Evolutionary conservation across 2,113 vertebrate genomes (phyloP).

Genomic region (Halcyon senegalensis): DNA sequence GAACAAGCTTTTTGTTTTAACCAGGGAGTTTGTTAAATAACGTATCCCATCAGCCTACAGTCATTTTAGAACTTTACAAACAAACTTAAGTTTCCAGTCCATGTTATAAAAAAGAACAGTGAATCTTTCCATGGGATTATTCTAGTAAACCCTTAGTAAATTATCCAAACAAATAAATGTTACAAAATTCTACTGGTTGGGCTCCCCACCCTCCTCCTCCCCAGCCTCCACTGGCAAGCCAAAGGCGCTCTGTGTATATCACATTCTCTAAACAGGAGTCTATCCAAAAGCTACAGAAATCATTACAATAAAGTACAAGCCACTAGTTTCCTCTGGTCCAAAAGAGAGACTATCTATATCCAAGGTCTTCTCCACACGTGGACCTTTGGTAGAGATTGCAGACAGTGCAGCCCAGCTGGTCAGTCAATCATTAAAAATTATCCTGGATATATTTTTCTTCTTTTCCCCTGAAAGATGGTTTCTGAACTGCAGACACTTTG

Average conservation of each 20-base stretch:
- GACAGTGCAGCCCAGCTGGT: neutral
- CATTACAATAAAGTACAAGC: neutral
- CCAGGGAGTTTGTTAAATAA: neutral
- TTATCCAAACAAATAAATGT: conserved; percentile 1
- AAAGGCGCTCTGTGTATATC: neutral
- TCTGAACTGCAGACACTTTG: neutral
- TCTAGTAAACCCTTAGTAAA: conserved; percentile 21
- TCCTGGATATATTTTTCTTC: neutral
- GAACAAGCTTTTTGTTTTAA: conserved; percentile 8
- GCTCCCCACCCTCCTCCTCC: neutral
- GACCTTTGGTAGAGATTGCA: neutral
- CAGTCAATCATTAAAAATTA: neutral
- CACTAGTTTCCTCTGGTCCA: neutral
- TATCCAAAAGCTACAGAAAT: conserved; percentile 40
- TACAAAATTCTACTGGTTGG: conserved; percentile 20
- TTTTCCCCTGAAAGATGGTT: neutral
- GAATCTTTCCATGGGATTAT: conserved; percentile 29
- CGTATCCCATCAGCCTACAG: neutral
- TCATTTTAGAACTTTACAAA: conserved; percentile 32
- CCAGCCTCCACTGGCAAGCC: neutral
- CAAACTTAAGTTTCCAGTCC: conserved; percentile 24
- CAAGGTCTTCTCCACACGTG: rapidly evolving
- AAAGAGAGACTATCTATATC: neutral
- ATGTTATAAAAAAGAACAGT: neutral
- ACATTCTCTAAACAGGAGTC: neutral